These are phyloP conservation scores for Acridotheres tristis DNA, from an alignment of 2,797 vertebrate species.

Conservation along the genomic window DNA sequence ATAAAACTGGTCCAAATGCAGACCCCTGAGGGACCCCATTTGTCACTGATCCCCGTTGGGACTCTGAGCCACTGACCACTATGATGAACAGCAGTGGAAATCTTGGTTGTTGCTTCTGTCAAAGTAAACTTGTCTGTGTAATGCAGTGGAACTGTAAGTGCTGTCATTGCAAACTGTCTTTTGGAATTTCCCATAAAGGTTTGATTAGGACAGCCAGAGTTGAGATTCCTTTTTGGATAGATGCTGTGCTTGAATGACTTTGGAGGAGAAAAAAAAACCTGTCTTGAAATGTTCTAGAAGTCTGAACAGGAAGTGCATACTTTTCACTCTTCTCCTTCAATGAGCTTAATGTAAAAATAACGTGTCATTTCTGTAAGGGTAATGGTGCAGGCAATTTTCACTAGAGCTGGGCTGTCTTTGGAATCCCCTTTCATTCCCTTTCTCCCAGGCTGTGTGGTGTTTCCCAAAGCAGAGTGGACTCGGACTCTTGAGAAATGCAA, in stretches of 20 bases:
- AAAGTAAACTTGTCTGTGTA: neutral
- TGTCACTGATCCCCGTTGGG: rapidly evolving
- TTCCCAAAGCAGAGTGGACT: neutral
- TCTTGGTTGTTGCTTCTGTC: neutral
- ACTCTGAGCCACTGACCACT: neutral
- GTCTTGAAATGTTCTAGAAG: neutral
- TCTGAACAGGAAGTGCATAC: neutral
- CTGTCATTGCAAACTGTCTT: constrained; percentile 22
- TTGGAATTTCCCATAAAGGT: constrained; percentile 13
- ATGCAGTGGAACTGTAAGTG: neutral
- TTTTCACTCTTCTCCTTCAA: constrained; percentile 18
- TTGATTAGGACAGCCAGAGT: neutral
- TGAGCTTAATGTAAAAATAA: constrained; percentile 40
- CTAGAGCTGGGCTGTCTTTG: neutral
- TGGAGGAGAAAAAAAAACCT: neutral
- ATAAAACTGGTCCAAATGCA: neutral
- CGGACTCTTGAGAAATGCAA: neutral
- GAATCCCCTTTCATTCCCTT: neutral
- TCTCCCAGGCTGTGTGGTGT: neutral
- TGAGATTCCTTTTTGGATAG: neutral
- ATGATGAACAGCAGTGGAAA: neutral
- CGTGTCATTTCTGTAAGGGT: neutral
- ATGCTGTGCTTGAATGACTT: neutral
- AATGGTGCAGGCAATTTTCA: neutral
- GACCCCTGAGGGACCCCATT: neutral